Conservation (phyloP, 2,888 invertebrate genomes). For the Habrosyne pyritoides region DNA sequence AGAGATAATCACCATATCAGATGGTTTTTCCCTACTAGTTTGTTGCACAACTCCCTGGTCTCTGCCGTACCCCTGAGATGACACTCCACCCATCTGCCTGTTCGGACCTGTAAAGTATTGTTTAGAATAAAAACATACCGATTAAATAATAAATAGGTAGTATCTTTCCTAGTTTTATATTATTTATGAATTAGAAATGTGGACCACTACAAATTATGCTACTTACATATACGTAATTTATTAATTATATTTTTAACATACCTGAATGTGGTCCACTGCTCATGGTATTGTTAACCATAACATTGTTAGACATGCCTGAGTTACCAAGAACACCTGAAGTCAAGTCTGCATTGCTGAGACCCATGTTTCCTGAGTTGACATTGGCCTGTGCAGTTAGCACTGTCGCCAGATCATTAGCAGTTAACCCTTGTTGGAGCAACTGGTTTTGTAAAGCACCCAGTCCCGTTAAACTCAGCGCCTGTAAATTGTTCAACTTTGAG, state of each 20-base stretch:
- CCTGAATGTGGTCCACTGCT: slow-evolving; percentile 72
- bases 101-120: slow-evolving; percentile 45
- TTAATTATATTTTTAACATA: slow-evolving; percentile 29
- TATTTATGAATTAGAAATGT: too few species aligned
- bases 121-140: too few species aligned
- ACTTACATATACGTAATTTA: too few species aligned
- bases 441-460: slow-evolving; percentile 78
- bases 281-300: slow-evolving; percentile 57
- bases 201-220: too few species aligned
- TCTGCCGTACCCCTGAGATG: slow-evolving; percentile 60
- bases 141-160: not conserved
- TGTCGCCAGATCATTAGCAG: slow-evolving; percentile 71
- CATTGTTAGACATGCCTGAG: slow-evolving; percentile 45
- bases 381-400: slow-evolving; percentile 67
- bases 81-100: slow-evolving; percentile 53
- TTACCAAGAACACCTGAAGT: slow-evolving; percentile 47
- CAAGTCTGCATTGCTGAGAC: slow-evolving; percentile 53
- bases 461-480: slow-evolving; percentile 75
- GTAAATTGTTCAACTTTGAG: slow-evolving; percentile 28
- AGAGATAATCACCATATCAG: slow-evolving; percentile 77
- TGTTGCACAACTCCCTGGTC: slow-evolving; percentile 50
- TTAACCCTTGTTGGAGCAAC: slow-evolving; percentile 76
- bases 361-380: slow-evolving; percentile 56
- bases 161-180: too few species aligned
- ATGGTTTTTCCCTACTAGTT: slow-evolving; percentile 58